Evolutionary conservation across 2,888 invertebrate genomes (phyloP), one percentile per base, ranked within the genome.

Genomic region (Agrenia bidenticulata): DNA sequence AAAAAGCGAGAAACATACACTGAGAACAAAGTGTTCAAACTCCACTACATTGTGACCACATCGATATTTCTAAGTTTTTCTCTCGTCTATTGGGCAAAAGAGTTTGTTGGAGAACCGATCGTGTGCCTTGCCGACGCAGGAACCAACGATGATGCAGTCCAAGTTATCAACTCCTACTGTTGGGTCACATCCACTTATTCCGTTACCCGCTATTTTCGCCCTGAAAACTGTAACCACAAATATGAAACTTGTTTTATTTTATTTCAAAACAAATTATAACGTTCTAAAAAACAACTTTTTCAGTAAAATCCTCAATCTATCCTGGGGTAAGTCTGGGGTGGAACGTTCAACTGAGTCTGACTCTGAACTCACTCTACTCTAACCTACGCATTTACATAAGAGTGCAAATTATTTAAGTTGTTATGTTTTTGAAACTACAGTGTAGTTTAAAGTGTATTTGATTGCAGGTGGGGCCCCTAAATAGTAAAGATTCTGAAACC

Each of bases 121-220:
- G 37, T 17, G 4, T 69, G 69, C 23, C 45, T 69, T 19, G 64
- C 37, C 2, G 49, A 58, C 32, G 1, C 5, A 1, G 15, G 7
- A n/a, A 45, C 15, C 5, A 27, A 17, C 4, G 63, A 66, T 21
- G 64, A 66, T 45, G 65, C 63, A 27, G n/a, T 21, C 11, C 5
- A 21, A 24, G 56, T 27, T 51, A 45, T 66, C 0, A 63, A 69
- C 21, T 39, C 56, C 1, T 69, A 19, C 27, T 69, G 69, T 27
- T 66, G 63, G 66, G 54, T 53, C 32, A 49, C 57, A 7, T 59
- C 63, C 26, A 69, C 69, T 2, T 69, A 69, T 17, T 69, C 69
- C 7, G 60, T 69, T 26, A 27, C 21, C 13, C 37, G 56, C n/a
- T 60, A 65, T 11, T 68, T 68, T 26, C 24, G 19, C 11, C 54